Conservation (phyloP, 2,888 invertebrate species). For the Cryptus viduatorius region DNA sequence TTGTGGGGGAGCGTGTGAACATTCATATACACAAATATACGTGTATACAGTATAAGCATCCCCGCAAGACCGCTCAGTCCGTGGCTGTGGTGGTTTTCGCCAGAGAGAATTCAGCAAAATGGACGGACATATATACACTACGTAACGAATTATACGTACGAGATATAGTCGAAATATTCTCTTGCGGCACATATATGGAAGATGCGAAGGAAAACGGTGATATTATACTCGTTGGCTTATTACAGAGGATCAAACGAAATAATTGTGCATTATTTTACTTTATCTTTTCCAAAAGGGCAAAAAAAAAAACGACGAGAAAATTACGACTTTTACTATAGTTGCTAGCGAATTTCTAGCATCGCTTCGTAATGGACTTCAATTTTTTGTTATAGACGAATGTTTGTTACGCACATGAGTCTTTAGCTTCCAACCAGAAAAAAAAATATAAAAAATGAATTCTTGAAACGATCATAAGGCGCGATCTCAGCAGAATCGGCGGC, state of each 20-base stretch:
- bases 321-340: neutral
- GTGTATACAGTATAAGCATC: neutral
- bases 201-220: neutral
- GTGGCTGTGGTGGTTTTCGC: conserved; percentile 56
- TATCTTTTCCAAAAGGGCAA: neutral
- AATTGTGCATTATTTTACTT: neutral
- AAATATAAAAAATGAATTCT: no score
- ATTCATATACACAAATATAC: conserved; percentile 46
- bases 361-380: neutral
- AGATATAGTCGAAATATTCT: neutral
- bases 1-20: conserved; percentile 28
- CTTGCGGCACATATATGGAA: neutral
- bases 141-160: neutral
- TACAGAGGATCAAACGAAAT: neutral
- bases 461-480: neutral
- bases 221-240: neutral
- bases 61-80: neutral
- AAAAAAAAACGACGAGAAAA: neutral
- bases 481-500: no score
- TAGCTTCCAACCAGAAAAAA: no score
- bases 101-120: conserved; percentile 45
- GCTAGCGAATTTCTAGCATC: neutral
- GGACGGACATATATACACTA: neutral
- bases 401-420: neutral
- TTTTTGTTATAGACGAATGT: neutral